These are phyloP conservation scores for Varecia variegata DNA, from an alignment of 2,797 vertebrate genomes.

Conservation along the genomic window DNA sequence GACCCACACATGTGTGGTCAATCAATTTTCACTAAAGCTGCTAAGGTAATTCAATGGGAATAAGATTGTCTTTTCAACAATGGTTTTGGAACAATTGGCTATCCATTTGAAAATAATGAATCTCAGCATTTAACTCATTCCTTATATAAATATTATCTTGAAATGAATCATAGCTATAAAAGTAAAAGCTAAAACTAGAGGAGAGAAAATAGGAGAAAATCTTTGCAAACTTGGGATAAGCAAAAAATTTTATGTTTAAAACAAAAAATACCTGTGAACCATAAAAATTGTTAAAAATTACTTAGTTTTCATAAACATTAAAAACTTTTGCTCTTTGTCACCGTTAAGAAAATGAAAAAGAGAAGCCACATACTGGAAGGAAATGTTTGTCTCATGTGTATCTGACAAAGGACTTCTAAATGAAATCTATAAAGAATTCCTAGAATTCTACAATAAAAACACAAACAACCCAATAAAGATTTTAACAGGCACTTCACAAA, in stretches of 20 bases:
- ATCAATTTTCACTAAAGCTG: not conserved
- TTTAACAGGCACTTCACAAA: conserved; percentile 19
- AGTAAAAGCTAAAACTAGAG: not conserved
- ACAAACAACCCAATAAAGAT: not conserved
- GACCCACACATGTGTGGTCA: not conserved
- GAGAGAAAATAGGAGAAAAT: not conserved
- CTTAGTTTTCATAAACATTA: not conserved
- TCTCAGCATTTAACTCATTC: not conserved
- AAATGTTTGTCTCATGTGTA: not conserved
- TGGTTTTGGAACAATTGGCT: not conserved
- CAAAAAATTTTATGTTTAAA: not conserved
- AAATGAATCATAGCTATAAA: not conserved
- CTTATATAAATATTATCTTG: not conserved
- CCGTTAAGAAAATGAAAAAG: conserved; percentile 8
- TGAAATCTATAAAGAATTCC: not conserved
- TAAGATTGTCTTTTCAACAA: not conserved
- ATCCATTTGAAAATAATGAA: not conserved
- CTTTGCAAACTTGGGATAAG: not conserved
- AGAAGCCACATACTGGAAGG: not conserved
- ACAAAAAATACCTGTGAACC: not conserved
- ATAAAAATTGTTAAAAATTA: not conserved
- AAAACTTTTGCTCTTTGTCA: not conserved
- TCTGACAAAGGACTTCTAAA: not conserved
- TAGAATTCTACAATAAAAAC: not conserved
- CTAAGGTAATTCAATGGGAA: not conserved